Percentiles rank a stretch among this genome's conserved stretches.
These are phyloP conservation scores for Tachina lurida DNA, from an alignment of 2,888 invertebrate species.

Conservation along the genomic window DNA sequence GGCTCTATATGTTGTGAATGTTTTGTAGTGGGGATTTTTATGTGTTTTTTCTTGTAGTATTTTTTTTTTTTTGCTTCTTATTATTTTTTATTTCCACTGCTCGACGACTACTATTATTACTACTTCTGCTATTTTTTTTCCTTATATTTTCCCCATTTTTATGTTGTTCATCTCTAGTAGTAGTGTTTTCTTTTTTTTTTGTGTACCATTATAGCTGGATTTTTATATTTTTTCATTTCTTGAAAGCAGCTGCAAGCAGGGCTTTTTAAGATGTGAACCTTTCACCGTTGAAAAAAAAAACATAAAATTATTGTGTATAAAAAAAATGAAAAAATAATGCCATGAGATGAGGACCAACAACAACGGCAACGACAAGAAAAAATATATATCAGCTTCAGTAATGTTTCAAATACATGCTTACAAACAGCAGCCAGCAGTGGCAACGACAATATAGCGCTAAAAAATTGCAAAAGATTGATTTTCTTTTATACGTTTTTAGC, in stretches of 20 bases:
- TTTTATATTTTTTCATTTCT: slow-evolving; percentile 77
- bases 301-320: slow-evolving; percentile 52
- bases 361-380: slow-evolving; percentile 24
- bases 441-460: slow-evolving; percentile 32
- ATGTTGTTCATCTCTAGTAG: slow-evolving; percentile 59
- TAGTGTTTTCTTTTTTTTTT: slow-evolving; percentile 13
- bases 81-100: slow-evolving; percentile 67
- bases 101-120: slow-evolving; percentile 68
- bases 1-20: slow-evolving; percentile 69
- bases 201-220: slow-evolving; percentile 67
- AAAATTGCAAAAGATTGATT: slow-evolving; percentile 78
- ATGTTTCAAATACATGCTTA: slow-evolving; percentile 61
- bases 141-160: slow-evolving; percentile 31
- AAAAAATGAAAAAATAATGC: slow-evolving; percentile 38
- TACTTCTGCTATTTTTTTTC: slow-evolving; percentile 46
- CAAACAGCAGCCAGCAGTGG: slow-evolving; percentile 53
- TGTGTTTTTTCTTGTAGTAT: slow-evolving; percentile 55
- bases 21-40: slow-evolving; percentile 72
- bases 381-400: slow-evolving; percentile 63
- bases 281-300: slow-evolving; percentile 71
- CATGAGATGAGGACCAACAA: slow-evolving; percentile 56
- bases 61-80: slow-evolving; percentile 55
- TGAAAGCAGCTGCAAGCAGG: slow-evolving; percentile 73
- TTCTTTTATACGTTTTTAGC: slow-evolving; percentile 78
- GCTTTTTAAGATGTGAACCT: slow-evolving; percentile 74